These are phyloP conservation scores for Lamellibrachia columna DNA, from an alignment of 2,888 invertebrate species.

Conservation along the genomic window DNA sequence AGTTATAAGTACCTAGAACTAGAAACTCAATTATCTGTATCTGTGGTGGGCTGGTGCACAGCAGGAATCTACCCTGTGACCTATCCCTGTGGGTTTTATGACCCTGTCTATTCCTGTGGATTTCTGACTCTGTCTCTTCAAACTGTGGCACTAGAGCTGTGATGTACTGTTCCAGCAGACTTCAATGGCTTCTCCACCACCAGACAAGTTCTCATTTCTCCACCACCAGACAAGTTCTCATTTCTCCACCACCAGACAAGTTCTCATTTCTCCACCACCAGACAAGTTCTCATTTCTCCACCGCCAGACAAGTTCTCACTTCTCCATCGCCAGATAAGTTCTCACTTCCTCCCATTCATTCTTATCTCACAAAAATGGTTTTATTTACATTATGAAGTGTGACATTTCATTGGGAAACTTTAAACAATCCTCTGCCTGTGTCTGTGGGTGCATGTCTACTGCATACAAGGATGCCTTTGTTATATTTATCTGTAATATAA, in stretches of 20 bases:
- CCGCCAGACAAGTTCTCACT: neutral
- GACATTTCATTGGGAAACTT: neutral
- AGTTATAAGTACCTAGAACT: neutral
- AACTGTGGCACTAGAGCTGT: neutral
- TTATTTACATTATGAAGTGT: neutral
- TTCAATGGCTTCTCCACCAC: neutral
- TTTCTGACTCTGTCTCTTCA: neutral
- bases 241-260: neutral
- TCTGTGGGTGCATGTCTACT: neutral
- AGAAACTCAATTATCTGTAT: neutral
- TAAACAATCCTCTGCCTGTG: neutral
- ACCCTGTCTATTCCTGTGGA: neutral
- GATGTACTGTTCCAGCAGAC: neutral
- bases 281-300: neutral
- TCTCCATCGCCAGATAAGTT: neutral
- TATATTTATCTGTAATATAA: no score
- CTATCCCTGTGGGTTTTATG: neutral
- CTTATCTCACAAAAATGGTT: neutral
- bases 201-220: neutral
- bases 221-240: neutral
- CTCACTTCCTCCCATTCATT: neutral
- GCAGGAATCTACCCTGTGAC: neutral
- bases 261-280: neutral
- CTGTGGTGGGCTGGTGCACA: neutral
- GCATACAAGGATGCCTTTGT: neutral